These are phyloP conservation scores for Pachypeltis micranthus DNA, from an alignment of 1,140 invertebrate species.

Conservation along the genomic window DNA sequence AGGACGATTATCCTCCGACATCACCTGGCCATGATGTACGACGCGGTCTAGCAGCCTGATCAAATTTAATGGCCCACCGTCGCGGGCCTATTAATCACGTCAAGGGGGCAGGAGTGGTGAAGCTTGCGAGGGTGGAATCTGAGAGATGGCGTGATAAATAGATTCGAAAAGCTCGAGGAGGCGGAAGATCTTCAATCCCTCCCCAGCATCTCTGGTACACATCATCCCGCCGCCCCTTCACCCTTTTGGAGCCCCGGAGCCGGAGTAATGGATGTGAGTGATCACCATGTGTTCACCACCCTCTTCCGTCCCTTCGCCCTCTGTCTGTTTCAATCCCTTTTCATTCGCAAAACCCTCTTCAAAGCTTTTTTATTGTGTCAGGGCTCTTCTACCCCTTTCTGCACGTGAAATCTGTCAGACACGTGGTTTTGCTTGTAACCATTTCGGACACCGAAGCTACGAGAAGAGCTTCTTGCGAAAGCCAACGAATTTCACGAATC, in stretches of 20 bases:
- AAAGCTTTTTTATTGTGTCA: too few relatives aligned
- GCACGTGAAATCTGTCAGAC: too few relatives aligned
- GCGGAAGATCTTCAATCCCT: slow-evolving; percentile 6
- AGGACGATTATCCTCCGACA: too few relatives aligned
- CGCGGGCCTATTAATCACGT: not conserved
- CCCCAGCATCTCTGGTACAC: not conserved
- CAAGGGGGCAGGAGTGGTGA: not conserved
- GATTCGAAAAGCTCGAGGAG: not conserved
- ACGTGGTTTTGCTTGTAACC: too few relatives aligned
- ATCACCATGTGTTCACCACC: not conserved
- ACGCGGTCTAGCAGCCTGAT: not conserved
- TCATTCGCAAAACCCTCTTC: too few relatives aligned
- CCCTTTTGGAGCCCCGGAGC: too few relatives aligned
- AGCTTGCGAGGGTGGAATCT: not conserved
- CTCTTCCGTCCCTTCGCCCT: not conserved
- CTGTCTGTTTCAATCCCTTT: too few relatives aligned
- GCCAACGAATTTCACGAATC: too few relatives aligned
- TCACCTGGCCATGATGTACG: not conserved
- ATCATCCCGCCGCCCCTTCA: not conserved
- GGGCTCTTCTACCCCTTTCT: too few relatives aligned
- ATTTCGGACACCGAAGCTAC: too few relatives aligned
- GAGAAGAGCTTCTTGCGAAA: too few relatives aligned
- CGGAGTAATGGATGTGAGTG: slow-evolving; percentile 1
- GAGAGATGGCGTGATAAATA: slow-evolving; percentile 4
- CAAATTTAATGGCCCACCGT: not conserved